These are phyloP conservation scores for Paramormyrops kingsleyae DNA, from an alignment of 2,113 vertebrate genomes.

Conservation along the genomic window DNA sequence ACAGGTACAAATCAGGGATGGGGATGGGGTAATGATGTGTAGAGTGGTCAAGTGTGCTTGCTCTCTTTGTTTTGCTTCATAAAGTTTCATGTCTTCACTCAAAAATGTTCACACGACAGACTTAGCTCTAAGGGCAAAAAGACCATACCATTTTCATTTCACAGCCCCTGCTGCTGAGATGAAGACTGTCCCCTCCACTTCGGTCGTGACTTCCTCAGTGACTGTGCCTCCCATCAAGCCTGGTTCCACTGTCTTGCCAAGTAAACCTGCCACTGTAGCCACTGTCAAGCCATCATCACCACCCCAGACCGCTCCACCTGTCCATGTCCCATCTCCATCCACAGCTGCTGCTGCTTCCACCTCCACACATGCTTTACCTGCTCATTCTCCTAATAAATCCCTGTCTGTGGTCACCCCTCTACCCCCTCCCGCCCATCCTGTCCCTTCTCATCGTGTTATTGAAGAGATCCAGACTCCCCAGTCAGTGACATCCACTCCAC, in stretches of 20 bases:
- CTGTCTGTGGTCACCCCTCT: background rate
- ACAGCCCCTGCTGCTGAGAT: constrained; percentile 56
- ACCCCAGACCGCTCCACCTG: constrained; percentile 12
- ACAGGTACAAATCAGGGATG: constrained; percentile 54
- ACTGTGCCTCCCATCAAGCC: constrained; percentile 54
- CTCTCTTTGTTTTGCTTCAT: background rate
- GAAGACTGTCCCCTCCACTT: constrained; percentile 53
- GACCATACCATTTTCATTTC: constrained; percentile 16
- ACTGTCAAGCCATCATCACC: constrained; percentile 29
- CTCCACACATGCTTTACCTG: background rate
- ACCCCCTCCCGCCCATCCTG: constrained; percentile 9
- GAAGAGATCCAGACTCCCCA: constrained; percentile 31
- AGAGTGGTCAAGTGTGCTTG: background rate
- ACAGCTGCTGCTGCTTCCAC: background rate
- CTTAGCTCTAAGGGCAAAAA: background rate
- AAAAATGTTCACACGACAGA: background rate
- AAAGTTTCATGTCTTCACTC: constrained; percentile 12
- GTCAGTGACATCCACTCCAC: constrained; percentile 20
- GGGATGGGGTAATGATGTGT: background rate
- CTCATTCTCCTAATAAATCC: background rate
- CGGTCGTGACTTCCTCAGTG: constrained; percentile 63
- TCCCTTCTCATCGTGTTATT: constrained; percentile 11
- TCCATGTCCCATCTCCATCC: constrained; percentile 19
- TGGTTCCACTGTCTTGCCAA: constrained; percentile 34
- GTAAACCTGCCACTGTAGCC: constrained; percentile 45